Conservation (phyloP, 37 sponge, comb jelly and placozoan genomes). For the Tethya wilhelma region DNA sequence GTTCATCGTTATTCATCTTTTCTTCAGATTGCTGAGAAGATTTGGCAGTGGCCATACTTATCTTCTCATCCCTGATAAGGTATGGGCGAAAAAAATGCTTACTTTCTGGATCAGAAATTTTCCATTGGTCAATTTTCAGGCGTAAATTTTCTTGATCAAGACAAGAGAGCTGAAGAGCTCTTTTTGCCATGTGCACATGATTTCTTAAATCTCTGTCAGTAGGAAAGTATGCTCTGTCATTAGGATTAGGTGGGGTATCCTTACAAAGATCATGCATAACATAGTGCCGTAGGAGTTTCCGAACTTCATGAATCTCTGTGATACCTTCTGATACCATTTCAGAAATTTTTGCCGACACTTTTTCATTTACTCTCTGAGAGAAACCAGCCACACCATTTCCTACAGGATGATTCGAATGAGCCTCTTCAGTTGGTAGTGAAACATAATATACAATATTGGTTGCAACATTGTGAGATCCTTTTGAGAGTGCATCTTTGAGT, state of each 20-base stretch:
- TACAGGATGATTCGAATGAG: neutral
- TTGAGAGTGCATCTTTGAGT: neutral
- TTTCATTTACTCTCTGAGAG: slow-evolving; percentile 26
- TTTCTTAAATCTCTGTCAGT: slow-evolving; percentile 26
- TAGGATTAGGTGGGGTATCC: neutral
- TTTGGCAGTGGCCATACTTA: neutral
- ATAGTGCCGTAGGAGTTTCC: neutral
- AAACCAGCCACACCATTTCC: neutral
- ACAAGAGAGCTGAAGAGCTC: slow-evolving; percentile 17
- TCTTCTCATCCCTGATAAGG: slow-evolving; percentile 9
- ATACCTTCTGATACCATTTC: slow-evolving; percentile 24
- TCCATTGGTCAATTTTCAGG: slow-evolving; percentile 21
- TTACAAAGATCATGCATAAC: neutral
- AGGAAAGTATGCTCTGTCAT: slow-evolving; percentile 17
- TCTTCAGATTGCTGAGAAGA: neutral
- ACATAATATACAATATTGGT: slow-evolving; percentile 22
- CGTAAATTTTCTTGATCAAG: slow-evolving; percentile 34
- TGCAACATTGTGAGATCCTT: neutral
- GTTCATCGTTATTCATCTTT: no score
- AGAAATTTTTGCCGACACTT: slow-evolving; percentile 6
- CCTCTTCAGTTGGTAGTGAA: slow-evolving; percentile 12
- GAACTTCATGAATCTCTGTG: slow-evolving; percentile 10
- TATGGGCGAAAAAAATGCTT: slow-evolving; percentile 36
- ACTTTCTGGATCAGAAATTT: neutral
- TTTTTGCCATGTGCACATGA: slow-evolving; percentile 34